Percentiles rank a stretch among this genome's conserved stretches.
Conservation (phyloP, 2,888 invertebrate species). For the Automeris io region DNA sequence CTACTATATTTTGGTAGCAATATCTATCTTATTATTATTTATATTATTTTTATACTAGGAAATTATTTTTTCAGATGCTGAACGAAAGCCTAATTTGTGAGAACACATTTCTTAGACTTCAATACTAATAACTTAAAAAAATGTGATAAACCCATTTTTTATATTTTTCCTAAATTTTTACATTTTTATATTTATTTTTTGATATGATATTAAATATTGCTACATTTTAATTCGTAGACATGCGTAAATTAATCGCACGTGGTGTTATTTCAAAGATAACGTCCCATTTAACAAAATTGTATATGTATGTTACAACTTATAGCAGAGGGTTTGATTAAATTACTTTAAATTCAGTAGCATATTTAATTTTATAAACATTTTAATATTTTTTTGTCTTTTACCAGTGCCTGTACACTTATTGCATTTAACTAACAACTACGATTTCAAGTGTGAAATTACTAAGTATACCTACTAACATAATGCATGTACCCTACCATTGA, state of each 20-base stretch:
- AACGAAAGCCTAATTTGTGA: no score
- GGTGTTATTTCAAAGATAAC: neutral
- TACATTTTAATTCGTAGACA: conserved; percentile 29
- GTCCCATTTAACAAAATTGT: neutral
- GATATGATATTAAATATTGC: conserved; percentile 42
- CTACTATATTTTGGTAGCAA: no score
- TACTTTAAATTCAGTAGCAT: conserved; percentile 30
- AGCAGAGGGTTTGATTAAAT: conserved; percentile 2
- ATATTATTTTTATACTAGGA: no score
- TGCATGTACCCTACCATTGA: conserved; percentile 27
- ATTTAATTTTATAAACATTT: conserved; percentile 29
- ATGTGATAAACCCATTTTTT: conserved; percentile 44
- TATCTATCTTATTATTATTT: no score
- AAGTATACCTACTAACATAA: conserved; percentile 29
- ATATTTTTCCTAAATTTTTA: conserved; percentile 53
- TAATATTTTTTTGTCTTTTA: conserved; percentile 50
- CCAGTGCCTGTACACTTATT: conserved; percentile 48
- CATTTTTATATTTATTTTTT: conserved; percentile 56
- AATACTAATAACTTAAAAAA: no score
- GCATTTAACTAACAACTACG: conserved; percentile 48
- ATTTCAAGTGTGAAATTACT: conserved; percentile 35
- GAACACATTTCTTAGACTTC: no score
- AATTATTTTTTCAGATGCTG: no score
- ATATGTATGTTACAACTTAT: neutral
- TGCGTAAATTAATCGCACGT: conserved; percentile 9